Base-by-base conservation (phyloP, 2,113 vertebrate genomes). In the Neodon shergylaensis region DNA sequence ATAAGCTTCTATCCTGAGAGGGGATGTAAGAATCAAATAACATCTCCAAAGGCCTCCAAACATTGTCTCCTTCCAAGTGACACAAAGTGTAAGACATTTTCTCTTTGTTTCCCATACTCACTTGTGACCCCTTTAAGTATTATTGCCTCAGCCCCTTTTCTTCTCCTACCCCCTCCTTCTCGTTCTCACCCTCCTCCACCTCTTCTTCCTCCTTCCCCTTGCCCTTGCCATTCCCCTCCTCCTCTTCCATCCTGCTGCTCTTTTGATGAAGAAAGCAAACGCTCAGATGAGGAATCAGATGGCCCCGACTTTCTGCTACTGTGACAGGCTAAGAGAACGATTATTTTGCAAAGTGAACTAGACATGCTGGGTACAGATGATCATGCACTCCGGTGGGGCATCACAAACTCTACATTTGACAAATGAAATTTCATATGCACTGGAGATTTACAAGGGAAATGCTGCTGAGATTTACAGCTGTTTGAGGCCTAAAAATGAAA, bases 401-500 rank as follows among this genome's bases (percentile, higher is more conserved):
- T 44, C 54, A 49, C n/a, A 83, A 11, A n/a, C 16, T 73, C 66
- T 79, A 14, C 14, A 88, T 36, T 61, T 94, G 84, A 94, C 74
- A 96, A 97, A 94, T 88, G 76, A 95, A 96, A 92, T 85, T 91
- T n/a, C 54, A 86, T 54, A 94, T 78, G 52, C 89, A 96, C 12
- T n/a, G 19, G 65, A 94, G 78, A 98, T 94, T 96, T 95, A 95
- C 61, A 97, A 81, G 31, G 79, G 72, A 89, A 72, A 79, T 36
- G 36, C 42, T 74, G 42, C 61, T 93, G 76, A 97, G 88, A 97
- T 96, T 97, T 96, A 96, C 58, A 94, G 77, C 65, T 72, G n/a
- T 47, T 79, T 90, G 70, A 95, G 93, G 24, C 65, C 84, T 90
- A 82, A 92, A 96, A 96, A 93, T 96, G 52, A 92, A 95, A 97